phyloP scores from a whole-genome alignment of 2,797 vertebrate genomes.

The Mormyrops attenuatus region DNA sequence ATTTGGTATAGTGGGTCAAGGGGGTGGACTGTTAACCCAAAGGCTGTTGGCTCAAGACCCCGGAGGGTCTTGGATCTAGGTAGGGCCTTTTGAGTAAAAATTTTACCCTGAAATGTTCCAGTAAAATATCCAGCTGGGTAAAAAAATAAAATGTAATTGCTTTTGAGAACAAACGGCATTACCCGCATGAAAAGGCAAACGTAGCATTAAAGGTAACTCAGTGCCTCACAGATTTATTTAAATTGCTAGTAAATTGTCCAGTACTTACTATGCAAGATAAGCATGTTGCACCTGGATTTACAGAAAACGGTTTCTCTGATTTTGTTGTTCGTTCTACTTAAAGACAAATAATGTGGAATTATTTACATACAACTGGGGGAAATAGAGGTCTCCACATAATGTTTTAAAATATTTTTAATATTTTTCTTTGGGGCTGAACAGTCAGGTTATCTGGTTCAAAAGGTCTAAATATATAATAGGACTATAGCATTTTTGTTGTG shows the following conservation, averaged over 20 bases:
- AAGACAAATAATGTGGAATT: neutral
- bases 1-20: neutral
- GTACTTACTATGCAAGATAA: neutral
- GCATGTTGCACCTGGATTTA: neutral
- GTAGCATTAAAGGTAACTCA: neutral
- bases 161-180: neutral
- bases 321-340: neutral
- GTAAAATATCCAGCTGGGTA: neutral
- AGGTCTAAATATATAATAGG: neutral
- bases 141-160: neutral
- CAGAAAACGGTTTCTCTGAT: neutral
- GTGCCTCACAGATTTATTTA: neutral
- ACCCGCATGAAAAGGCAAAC: neutral
- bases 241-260: neutral
- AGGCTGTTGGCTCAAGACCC: neutral
- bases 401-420: neutral
- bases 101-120: neutral
- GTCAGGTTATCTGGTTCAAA: neutral
- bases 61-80: neutral
- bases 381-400: neutral
- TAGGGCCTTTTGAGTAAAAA: neutral
- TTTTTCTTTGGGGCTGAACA: neutral
- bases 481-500: neutral
- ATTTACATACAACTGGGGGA: neutral
- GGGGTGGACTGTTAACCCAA: neutral